These are phyloP conservation scores for Pristionchus exspectatus DNA, from an alignment of 2,888 invertebrate species.

Conservation along the genomic window DNA sequence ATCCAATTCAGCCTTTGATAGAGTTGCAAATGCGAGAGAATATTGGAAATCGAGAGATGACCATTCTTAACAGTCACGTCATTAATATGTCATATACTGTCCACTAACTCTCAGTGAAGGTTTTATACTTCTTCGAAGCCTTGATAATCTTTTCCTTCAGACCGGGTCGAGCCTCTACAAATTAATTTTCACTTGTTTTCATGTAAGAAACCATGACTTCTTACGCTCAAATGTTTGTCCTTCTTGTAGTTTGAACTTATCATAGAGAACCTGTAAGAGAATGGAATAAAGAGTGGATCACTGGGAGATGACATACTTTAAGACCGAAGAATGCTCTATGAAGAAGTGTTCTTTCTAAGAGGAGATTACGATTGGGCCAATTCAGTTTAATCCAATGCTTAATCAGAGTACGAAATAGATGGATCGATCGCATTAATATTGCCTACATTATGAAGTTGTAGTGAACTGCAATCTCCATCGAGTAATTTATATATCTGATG, in stretches of 20 bases:
- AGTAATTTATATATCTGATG: constrained; percentile 8
- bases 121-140: not conserved
- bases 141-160: constrained; percentile 31
- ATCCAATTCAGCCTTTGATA: constrained; percentile 25
- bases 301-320: not conserved
- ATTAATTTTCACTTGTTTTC: not conserved
- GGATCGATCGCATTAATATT: not conserved
- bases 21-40: constrained; percentile 18
- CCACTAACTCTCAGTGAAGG: not conserved
- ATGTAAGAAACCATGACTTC: not conserved
- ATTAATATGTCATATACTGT: not conserved
- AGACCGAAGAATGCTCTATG: constrained; percentile 25
- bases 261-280: constrained; percentile 20
- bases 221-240: not conserved
- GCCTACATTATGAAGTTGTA: not conserved
- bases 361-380: not conserved
- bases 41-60: not conserved
- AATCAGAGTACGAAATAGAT: not conserved
- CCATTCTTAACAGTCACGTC: not conserved
- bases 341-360: constrained; percentile 7
- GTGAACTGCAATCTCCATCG: not conserved
- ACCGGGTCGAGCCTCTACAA: not conserved
- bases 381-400: constrained; percentile 2
- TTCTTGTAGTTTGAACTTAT: constrained; percentile 11
- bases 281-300: not conserved